These are phyloP conservation scores for Athalia circularis DNA, from an alignment of 2,888 invertebrate species.

Conservation along the genomic window DNA sequence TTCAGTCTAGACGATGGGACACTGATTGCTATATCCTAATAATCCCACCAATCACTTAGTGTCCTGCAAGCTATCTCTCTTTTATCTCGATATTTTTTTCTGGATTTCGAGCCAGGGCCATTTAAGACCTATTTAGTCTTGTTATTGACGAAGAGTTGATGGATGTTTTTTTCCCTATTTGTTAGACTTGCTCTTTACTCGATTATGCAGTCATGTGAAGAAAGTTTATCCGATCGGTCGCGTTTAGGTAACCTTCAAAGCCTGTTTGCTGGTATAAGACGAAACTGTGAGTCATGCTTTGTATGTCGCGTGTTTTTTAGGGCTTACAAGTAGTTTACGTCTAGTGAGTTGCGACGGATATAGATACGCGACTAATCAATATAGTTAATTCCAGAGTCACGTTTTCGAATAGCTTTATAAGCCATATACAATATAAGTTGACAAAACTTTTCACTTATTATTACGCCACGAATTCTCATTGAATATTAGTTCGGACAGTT, in stretches of 20 bases:
- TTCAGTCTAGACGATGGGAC: too few species aligned
- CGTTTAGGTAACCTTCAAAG: neutral
- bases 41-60: too few species aligned
- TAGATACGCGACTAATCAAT: slow-evolving; percentile 26
- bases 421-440: neutral
- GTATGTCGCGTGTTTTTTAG: slow-evolving; percentile 34
- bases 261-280: slow-evolving; percentile 25
- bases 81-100: too few species aligned
- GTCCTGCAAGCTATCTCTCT: too few species aligned
- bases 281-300: slow-evolving; percentile 37
- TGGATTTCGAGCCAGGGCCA: too few species aligned
- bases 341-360: neutral
- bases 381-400: slow-evolving; percentile 22
- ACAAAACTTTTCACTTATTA: neutral
- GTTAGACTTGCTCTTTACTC: slow-evolving; percentile 5
- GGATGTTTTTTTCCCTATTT: neutral
- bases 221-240: slow-evolving; percentile 8
- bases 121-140: neutral
- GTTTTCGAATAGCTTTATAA: neutral
- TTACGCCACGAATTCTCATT: neutral
- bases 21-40: too few species aligned
- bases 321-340: neutral
- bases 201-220: slow-evolving; percentile 28
- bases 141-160: neutral
- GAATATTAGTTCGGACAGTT: slow-evolving; percentile 2